Evolutionary conservation across 2,113 vertebrate genomes (phyloP).

Genomic region (Ivindomyrus marchei): DNA sequence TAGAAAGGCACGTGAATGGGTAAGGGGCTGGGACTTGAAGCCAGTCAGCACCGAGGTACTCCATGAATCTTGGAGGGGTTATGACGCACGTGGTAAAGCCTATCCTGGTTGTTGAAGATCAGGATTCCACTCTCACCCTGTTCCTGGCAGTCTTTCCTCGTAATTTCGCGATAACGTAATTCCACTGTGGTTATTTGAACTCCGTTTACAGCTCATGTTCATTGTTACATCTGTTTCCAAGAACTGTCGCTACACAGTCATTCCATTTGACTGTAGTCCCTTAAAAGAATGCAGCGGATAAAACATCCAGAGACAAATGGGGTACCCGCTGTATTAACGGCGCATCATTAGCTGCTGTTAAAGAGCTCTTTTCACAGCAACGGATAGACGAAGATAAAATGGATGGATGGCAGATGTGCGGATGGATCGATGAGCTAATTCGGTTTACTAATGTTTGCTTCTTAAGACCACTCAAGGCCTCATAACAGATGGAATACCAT

Average conservation of each 20-base stretch:
- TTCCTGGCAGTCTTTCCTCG: neutral
- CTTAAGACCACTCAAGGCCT: slow-evolving; percentile 7
- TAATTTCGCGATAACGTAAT: neutral
- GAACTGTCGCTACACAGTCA: neutral
- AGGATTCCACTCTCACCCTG: neutral
- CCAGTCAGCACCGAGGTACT: neutral
- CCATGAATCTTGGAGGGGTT: no score
- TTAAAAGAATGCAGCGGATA: neutral
- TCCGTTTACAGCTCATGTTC: neutral
- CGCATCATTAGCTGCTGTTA: neutral
- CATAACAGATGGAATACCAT: slow-evolving; percentile 4
- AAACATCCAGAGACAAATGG: neutral
- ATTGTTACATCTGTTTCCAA: neutral
- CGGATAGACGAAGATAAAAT: neutral
- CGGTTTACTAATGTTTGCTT: neutral
- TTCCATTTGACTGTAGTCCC: neutral
- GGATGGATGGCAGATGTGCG: neutral
- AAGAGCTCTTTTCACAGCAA: neutral
- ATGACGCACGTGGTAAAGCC: neutral
- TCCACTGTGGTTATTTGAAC: neutral
- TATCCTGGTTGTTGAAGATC: neutral
- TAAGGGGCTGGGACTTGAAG: no score
- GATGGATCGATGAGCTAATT: slow-evolving; percentile 5
- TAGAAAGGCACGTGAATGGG: neutral
- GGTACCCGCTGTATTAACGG: neutral